Percentiles rank a stretch among this genome's conserved stretches.
These are phyloP conservation scores for Drosophila auraria DNA, from an alignment of 1,140 invertebrate genomes.

Conservation along the genomic window DNA sequence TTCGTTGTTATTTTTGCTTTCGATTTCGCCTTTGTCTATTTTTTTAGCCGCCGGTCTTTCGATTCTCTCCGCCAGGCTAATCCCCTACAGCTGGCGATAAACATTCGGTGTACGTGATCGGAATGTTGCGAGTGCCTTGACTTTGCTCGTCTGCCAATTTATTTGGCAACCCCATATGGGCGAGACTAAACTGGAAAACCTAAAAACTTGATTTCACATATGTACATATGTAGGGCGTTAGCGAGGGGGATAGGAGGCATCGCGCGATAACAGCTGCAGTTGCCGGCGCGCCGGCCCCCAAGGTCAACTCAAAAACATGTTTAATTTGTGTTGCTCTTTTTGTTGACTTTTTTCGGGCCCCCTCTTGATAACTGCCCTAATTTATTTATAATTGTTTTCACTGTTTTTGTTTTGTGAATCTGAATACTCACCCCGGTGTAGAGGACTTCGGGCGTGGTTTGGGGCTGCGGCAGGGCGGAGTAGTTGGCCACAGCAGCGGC, in stretches of 20 bases:
- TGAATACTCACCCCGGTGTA: slow-evolving; percentile 77
- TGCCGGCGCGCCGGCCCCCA: slow-evolving; percentile 8
- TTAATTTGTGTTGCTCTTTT: background rate
- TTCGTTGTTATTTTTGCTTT: slow-evolving; percentile 15
- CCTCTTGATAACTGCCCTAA: slow-evolving; percentile 18
- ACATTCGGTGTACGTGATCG: slow-evolving; percentile 42
- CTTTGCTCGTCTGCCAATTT: slow-evolving; percentile 36
- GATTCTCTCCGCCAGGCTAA: slow-evolving; percentile 25
- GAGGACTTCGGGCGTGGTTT: slow-evolving; percentile 72
- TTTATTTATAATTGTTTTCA: slow-evolving; percentile 11
- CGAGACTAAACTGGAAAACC: slow-evolving; percentile 16
- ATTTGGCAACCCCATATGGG: slow-evolving; percentile 11
- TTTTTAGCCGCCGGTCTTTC: slow-evolving; percentile 38
- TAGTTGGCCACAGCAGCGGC: slow-evolving; percentile 56
- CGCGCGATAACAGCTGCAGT: slow-evolving; percentile 41
- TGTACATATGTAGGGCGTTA: slow-evolving; percentile 28
- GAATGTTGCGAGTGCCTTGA: slow-evolving; percentile 13
- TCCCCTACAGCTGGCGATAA: slow-evolving; percentile 48
- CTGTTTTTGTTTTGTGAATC: background rate
- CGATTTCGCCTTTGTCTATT: slow-evolving; percentile 38
- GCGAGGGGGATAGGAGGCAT: background rate
- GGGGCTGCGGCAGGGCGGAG: slow-evolving; percentile 66
- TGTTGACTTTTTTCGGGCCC: background rate
- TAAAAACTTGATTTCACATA: slow-evolving; percentile 42
- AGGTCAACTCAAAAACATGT: slow-evolving; percentile 52